phyloP scores from a whole-genome alignment of 2,797 vertebrate species.

The Onychomys torridus region DNA sequence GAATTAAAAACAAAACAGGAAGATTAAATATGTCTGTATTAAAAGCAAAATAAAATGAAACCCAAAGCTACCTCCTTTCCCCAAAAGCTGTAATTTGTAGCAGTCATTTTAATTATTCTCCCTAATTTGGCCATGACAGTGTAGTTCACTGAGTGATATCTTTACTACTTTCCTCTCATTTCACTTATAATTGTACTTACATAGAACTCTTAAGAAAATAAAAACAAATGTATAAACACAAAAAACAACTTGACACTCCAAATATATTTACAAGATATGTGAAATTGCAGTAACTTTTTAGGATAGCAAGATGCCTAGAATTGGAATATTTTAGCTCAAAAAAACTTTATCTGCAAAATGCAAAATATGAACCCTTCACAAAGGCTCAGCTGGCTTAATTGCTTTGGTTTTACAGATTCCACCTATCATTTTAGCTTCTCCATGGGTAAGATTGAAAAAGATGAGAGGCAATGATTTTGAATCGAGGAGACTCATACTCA shows the following conservation, averaged over 20 bases:
- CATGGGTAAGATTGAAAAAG: background rate
- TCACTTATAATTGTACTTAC: slow-evolving; percentile 1
- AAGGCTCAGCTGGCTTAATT: background rate
- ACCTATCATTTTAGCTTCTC: background rate
- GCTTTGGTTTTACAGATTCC: background rate
- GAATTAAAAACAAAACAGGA: slow-evolving; percentile 63
- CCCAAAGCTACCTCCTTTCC: background rate
- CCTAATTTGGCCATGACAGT: background rate
- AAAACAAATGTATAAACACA: background rate
- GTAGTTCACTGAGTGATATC: background rate
- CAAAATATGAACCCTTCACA: slow-evolving; percentile 13
- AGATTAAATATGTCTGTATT: slow-evolving; percentile 36
- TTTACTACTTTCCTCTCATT: slow-evolving; percentile 1
- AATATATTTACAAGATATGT: slow-evolving; percentile 49
- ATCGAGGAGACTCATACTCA: background rate
- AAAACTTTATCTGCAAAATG: background rate
- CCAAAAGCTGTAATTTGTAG: background rate
- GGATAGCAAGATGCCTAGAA: background rate
- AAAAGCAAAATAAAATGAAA: slow-evolving; percentile 50
- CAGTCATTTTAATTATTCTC: slow-evolving; percentile 62
- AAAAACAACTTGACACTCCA: slow-evolving; percentile 45
- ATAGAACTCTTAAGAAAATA: slow-evolving; percentile 53
- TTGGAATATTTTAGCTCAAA: slow-evolving; percentile 21
- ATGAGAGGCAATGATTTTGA: background rate
- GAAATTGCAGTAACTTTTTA: slow-evolving; percentile 32